A percentile compares a stretch with the other conserved stretches of the same genome.
phyloP scores from a whole-genome alignment of 1,140 invertebrate species.

The Agraylea sexmaculata region DNA sequence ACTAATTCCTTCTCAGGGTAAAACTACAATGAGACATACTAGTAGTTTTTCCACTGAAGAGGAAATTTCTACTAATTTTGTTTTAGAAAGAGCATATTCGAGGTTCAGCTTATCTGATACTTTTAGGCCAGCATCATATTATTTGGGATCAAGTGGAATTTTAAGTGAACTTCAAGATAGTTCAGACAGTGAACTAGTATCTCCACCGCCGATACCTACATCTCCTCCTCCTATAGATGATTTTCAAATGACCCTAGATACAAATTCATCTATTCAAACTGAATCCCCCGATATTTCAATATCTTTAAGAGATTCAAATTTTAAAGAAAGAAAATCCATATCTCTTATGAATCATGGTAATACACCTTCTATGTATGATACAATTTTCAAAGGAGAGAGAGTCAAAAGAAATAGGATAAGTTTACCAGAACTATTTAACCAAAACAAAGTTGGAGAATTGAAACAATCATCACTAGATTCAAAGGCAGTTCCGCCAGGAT shows the following conservation, averaged over 20 bases:
- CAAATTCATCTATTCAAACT: constrained; percentile 3
- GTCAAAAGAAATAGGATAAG: constrained; percentile 35
- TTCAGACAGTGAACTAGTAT: constrained; percentile 69
- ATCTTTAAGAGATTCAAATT: no score
- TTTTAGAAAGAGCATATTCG: constrained; percentile 32
- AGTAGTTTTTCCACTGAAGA: constrained; percentile 78
- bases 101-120: constrained; percentile 76
- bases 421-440: constrained; percentile 23
- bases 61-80: constrained; percentile 62
- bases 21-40: constrained; percentile 37
- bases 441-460: constrained; percentile 23
- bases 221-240: constrained; percentile 61
- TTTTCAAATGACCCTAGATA: constrained; percentile 22
- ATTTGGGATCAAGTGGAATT: constrained; percentile 51
- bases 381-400: constrained; percentile 38
- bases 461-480: constrained; percentile 24
- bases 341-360: constrained; percentile 41
- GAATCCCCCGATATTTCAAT: not conserved
- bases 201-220: constrained; percentile 68
- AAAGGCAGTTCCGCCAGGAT: constrained; percentile 29
- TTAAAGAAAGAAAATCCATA: constrained; percentile 34
- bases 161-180: constrained; percentile 61
- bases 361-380: constrained; percentile 39
- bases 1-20: constrained; percentile 39
- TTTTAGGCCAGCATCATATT: constrained; percentile 77